Base-by-base conservation (phyloP, 1,140 invertebrate genomes). In the Euwallacea similis region DNA sequence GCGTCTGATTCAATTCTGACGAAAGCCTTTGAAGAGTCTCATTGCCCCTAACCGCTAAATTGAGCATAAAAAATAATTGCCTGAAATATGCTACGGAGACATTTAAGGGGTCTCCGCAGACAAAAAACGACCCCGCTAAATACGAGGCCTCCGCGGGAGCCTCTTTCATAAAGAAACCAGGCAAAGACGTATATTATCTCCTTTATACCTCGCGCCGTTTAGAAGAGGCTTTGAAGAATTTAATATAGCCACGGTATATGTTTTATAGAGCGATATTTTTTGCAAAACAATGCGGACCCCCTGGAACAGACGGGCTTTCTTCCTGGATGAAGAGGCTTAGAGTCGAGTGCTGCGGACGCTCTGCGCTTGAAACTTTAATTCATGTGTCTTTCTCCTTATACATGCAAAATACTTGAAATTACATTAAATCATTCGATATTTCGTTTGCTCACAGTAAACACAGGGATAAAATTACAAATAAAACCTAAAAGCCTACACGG, bases 191-290 rank as follows among this genome's bases (percentile, higher is more conserved):
- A 72, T 72, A 72, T 66, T 72, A 72, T 64, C 63, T 64, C 56
- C 33, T 72, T 72, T 72, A 72, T 66, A 66, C 70, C 70, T 61
- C 70, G 55, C 69, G 70, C 70, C 69, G 64, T 66, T 72, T 72
- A 66, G 56, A 66, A 66, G 50, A 62, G 56, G 55, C 61, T 71
- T 65, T 63, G 64, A 64, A 64, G 72, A 71, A 71, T 73, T 73
- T 73, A 73, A 73, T 73, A 73, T 71, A 73, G 72, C 72, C 71
- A 61, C 56, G 61, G 66, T 72, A 67, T 67, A 75, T 73, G 71
- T 73, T 75, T 75, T 75, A 75, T 75, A 66, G 71, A 73, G 71
- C 74, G 74, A 75, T 75, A 75, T 75, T 73, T 75, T 75, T 71
- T 75, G 68, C 68, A 67, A 67, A 66, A 71, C 67, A 69, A 69